Percentiles rank a stretch among this genome's conserved stretches.
These are phyloP conservation scores for Bathynomus jamesi DNA, from an alignment of 1,140 invertebrate species.

Conservation along the genomic window DNA sequence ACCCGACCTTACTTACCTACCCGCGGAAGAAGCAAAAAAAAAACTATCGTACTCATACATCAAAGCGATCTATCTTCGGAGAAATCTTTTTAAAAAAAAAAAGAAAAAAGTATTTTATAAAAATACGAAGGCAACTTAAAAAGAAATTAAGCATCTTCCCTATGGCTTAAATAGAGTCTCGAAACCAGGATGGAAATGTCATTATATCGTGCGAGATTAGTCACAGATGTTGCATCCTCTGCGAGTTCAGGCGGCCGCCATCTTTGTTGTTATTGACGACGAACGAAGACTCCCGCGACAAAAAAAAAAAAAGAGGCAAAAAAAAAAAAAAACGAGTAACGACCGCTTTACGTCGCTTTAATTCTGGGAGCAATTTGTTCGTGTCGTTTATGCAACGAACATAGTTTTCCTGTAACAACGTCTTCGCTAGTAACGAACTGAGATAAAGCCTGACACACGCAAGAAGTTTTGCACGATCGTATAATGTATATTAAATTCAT, in stretches of 20 bases:
- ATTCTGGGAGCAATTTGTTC: background rate
- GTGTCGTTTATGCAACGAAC: background rate
- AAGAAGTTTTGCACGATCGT: too few species aligned
- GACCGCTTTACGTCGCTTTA: background rate
- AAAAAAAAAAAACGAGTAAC: background rate
- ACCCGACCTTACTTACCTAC: background rate
- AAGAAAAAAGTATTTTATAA: too few species aligned
- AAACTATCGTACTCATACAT: background rate
- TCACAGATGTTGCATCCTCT: background rate
- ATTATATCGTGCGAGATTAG: background rate
- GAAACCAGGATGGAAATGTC: background rate
- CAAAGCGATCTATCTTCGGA: too few species aligned
- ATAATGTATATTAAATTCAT: too few species aligned
- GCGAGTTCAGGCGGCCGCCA: background rate
- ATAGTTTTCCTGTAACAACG: too few species aligned
- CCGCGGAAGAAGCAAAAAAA: background rate
- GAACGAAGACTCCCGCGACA: too few species aligned
- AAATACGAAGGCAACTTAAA: background rate
- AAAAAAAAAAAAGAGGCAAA: too few species aligned
- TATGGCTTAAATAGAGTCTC: background rate
- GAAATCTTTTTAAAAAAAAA: too few species aligned
- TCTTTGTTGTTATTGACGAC: background rate
- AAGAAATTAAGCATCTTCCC: background rate
- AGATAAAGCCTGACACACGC: too few species aligned
- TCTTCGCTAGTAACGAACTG: too few species aligned